Base-by-base conservation (phyloP, 2,888 invertebrate genomes). In the Coelogynopora nodosa region DNA sequence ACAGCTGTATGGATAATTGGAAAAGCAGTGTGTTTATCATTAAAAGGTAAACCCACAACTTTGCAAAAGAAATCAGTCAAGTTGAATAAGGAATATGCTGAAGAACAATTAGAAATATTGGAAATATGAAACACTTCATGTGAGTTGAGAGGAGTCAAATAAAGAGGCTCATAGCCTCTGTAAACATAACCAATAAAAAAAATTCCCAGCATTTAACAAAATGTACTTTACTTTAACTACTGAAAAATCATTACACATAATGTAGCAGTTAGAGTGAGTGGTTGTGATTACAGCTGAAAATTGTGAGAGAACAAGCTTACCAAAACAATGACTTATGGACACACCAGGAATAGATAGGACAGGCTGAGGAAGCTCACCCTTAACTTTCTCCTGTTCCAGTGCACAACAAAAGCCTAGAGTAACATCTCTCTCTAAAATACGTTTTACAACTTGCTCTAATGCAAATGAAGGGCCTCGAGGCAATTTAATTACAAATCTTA, bases 1-100 rank as follows among this genome's bases (percentile, higher is more conserved):
- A 49, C 49, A 49, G 49, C 18, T 10, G 49, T 49, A 49, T 89
- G 67, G 27, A 84, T 86, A n/a, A 87, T 26, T 85, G 67, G 84
- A 67, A 82, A 80, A 49, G 28, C 81, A 27, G 81, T 13, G 13
- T 80, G 81, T 27, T 27, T 80, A 28, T 80, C 28, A 80, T 28
- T 80, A 28, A 27, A 80, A n/a, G 27, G 28, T 28, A 80, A 26
- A 27, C 2, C 28, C 2, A 2, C 28, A 28, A 27, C 81, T 27
- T 28, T 80, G 13, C 26, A 49, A 10, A 49, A 13, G 18, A 49
- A 49, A 49, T 49, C 49, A 49, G 5, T 13, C 49, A 49, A 49
- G 18, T 13, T 49, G 49, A 49, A 49, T 49, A 49, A 49, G 49
- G 49, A 49, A 49, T 49, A 49, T 49, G 49, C 18, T 49, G 49